Base-by-base conservation (phyloP, 2,888 invertebrate genomes). In the Pristionchus exspectatus region DNA sequence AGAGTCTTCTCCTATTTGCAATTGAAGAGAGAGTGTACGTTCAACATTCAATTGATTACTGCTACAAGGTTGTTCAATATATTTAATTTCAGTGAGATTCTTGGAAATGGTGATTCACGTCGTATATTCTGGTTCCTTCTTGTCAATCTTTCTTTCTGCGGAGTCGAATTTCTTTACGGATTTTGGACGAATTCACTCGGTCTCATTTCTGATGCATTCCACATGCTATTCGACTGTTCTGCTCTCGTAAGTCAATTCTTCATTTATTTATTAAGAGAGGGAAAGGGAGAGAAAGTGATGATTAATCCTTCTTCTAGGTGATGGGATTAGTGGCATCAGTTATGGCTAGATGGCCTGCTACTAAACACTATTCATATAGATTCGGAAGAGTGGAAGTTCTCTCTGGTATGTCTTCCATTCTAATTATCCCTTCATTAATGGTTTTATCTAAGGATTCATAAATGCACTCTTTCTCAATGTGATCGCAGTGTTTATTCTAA, bases 181-280 rank as follows among this genome's bases (percentile, higher is more conserved):
- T 96, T 96, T 87, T 96, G 96, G 96, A 96, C 96, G 66, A 96
- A 96, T 94, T 96, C 96, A 92, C 94, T 96, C 50, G 96, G 96
- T 18, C 94, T 96, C 74, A 96, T 96, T 90, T 96, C 96, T 2
- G 96, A 96, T 94, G 96, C 96, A 7, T 96, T 96, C 94, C 96
- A 96, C 94, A 96, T 96, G 96, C 93, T 96, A 69, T 96, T 96
- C 95, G 96, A 96, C 93, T 96, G 96, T 91, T 96, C 96, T 69
- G 96, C 96, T 9, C 95, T 96, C 7, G 96, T 93, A 24, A 89
- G 91, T 84, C 27, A 10, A 66, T 27, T 27, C 81, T 50, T 33
- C 5, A n/a, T n/a, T 69, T n/a, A 12, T n/a, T n/a, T n/a, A n/a
- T n/a, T n/a, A n/a, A 30, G 63, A 74, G 30, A n/a, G 86, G 38